Evolutionary conservation across 2,113 vertebrate species (phyloP), one percentile per base, ranked within the genome.

Genomic region (Hassar affinis): DNA sequence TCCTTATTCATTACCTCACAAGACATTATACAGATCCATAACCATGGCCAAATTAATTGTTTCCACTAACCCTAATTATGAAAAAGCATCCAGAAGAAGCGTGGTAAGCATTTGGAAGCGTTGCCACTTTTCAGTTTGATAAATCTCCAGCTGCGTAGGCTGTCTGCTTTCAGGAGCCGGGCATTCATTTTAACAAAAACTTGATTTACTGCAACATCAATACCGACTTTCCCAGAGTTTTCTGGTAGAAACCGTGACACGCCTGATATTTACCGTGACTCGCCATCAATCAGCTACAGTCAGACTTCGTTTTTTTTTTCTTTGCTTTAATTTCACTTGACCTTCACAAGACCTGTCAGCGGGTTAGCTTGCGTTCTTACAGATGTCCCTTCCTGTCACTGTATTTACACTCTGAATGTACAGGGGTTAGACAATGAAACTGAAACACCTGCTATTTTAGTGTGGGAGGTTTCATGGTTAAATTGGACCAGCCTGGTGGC

Each of bases 21-120:
- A 88, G 87, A 86, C 88, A 90, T 90, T 88, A 82, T 83, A 86
- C 85, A 89, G 76, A 85, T 89, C 88, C 85, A 88, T 90, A 88
- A 91, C 82, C 80, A 30, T 88, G 88, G 91, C 91, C 90, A 90
- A 89, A 86, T 89, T 88, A 89, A 92, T 91, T 93, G 90, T 88
- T 88, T 91, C 91, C 89, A 91, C 92, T 91, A 91, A 87, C 87
- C 90, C 88, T 91, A 89, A 90, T 91, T 92, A 91, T 92, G 91
- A 92, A 92, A 91, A 88, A 79, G 17, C n/a, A 69, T 89, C 84
- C 89, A 84, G 86, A 90, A 84, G 88, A 62, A 79, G 68, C 82
- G 20, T 49, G 51, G 56, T 82, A 90, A 91, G 71, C 88, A 91
- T 89, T 87, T 81, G 18, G 88, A 87, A 83, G 89, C 69, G 80